Percentiles rank a stretch among this genome's conserved stretches.
Evolutionary conservation across 2,888 invertebrate species (phyloP).

Genomic region (Nomada ferruginata): DNA sequence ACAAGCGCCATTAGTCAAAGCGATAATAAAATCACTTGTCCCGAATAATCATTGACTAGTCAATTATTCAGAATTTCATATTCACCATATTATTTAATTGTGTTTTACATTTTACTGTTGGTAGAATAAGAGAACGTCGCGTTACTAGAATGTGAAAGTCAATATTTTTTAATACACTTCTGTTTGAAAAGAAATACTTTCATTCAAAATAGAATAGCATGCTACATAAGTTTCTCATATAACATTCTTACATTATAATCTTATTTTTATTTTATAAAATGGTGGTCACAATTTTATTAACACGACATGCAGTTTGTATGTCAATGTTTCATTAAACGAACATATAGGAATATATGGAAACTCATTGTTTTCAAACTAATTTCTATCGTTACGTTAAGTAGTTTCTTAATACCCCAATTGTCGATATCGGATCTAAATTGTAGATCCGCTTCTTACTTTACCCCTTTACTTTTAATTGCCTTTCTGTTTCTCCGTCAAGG

Average conservation of each 20-base stretch:
- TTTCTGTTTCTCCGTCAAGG: not conserved
- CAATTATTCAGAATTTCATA: not conserved
- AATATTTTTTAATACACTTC: not conserved
- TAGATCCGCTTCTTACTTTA: too few relatives aligned
- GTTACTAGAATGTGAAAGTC: not conserved
- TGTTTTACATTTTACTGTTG: not conserved
- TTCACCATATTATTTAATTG: not conserved
- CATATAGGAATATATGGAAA: not conserved
- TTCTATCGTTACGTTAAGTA: not conserved
- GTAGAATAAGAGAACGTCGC: not conserved
- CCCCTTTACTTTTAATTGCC: not conserved
- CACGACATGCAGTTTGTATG: too few relatives aligned
- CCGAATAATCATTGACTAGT: not conserved
- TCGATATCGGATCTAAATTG: not conserved
- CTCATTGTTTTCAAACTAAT: not conserved
- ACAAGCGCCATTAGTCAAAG: slow-evolving; percentile 13
- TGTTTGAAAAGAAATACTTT: not conserved
- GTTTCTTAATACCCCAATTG: not conserved
- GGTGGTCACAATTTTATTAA: not conserved
- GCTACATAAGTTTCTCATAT: not conserved
- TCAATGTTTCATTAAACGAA: not conserved
- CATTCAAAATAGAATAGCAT: not conserved
- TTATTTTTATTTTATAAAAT: not conserved
- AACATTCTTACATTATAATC: not conserved
- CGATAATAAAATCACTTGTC: slow-evolving; percentile 15